Evolutionary conservation across 2,113 vertebrate species (phyloP), one percentile per base, ranked within the genome.

Genomic region (Petroica traversi): DNA sequence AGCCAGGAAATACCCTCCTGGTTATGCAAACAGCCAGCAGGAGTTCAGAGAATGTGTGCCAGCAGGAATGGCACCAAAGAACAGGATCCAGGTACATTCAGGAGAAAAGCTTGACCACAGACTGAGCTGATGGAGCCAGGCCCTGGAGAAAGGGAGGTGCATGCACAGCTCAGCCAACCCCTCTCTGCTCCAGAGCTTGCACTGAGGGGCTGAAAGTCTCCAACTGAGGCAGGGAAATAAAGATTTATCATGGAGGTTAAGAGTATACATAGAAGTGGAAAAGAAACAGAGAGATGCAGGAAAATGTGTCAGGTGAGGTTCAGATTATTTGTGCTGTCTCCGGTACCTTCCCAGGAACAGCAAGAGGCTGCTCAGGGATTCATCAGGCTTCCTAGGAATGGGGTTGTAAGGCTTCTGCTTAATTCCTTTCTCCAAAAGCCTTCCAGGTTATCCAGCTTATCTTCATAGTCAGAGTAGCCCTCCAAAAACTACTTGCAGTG

Each of bases 11-110:
- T 66, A 40, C 0, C 0, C 85, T 93, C 72, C 51, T 88, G 49
- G 54, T 94, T 95, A 92, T 71, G 92, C 88, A 97, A 95, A 97
- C 93, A 97, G 55, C 71, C 78, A 91, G 67, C 58, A 93, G 25
- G 41, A 75, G 88, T 88, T 92, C 90, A 90, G 90, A 64, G 85
- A 93, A 94, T 49, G 4, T 66, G 88, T 92, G 62, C 67, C 48
- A 95, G 88, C 78, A 93, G 88, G 74, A 95, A 76, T 48, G 40
- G 38, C 62, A 93, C 62, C 52, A 41, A 69, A 45, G 16, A 93
- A 62, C 75, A 94, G 78, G 92, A 92, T 85, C 90, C 15, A 12
- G 54, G 88, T 49, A 38, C 36, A 23, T 43, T 38, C 19, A 43
- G 46, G 67, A 77, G 2, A 79, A 93, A 87, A 95, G 10, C n/a